Conservation (phyloP, 2,888 invertebrate genomes). For the Smittia aterrima region DNA sequence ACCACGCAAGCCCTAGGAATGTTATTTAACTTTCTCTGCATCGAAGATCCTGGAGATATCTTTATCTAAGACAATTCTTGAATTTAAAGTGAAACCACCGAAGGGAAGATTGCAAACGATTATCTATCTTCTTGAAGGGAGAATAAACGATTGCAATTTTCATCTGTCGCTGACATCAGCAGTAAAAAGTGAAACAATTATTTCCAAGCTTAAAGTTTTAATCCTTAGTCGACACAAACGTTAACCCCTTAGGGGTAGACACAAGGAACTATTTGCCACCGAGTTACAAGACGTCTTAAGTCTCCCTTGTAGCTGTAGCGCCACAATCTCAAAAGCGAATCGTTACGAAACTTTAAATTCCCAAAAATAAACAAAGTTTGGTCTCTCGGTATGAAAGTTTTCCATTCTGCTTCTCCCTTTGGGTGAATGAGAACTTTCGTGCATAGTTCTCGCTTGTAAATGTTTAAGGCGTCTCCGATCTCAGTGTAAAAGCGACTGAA, state of each 20-base stretch:
- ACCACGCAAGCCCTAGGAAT: too few relatives aligned
- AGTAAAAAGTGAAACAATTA: slow-evolving; percentile 15
- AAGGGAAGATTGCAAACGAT: too few relatives aligned
- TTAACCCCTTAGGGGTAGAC: not conserved
- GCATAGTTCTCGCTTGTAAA: not conserved
- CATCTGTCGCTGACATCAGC: not conserved
- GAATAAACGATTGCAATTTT: slow-evolving; percentile 1
- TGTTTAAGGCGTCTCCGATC: slow-evolving; percentile 36
- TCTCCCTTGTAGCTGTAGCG: not conserved
- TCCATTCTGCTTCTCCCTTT: not conserved
- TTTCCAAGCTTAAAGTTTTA: slow-evolving; percentile 1
- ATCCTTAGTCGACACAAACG: not conserved
- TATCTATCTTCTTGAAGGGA: not conserved
- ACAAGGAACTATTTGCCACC: not conserved
- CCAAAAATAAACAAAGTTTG: slow-evolving; percentile 17
- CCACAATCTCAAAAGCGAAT: not conserved
- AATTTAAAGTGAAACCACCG: too few relatives aligned
- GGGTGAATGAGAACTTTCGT: not conserved
- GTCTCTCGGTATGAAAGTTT: not conserved
- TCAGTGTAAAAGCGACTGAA: slow-evolving; percentile 24
- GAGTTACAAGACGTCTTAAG: not conserved
- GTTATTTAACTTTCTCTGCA: too few relatives aligned
- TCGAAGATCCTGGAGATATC: too few relatives aligned
- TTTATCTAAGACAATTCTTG: too few relatives aligned
- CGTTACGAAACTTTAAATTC: slow-evolving; percentile 1